Conservation (phyloP, 2,888 invertebrate species). For the Sarcophaga subvicina region DNA sequence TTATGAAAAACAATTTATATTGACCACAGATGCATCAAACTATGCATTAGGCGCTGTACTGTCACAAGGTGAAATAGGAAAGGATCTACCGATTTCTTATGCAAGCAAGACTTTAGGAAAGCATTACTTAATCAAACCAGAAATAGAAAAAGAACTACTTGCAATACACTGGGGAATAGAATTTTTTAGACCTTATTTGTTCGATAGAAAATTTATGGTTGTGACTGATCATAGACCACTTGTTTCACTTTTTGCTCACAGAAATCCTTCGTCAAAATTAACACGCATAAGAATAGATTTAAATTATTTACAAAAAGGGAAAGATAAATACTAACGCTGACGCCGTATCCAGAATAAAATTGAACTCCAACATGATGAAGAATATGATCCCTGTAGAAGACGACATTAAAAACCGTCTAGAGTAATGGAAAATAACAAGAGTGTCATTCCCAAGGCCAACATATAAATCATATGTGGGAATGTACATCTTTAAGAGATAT, state of each 20-base stretch:
- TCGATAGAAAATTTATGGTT: constrained; percentile 71
- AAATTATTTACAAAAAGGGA: constrained; percentile 65
- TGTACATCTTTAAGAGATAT: constrained; percentile 29
- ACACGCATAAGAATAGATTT: constrained; percentile 24
- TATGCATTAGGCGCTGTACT: constrained; percentile 71
- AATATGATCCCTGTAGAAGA: no score
- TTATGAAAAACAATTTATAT: constrained; percentile 66
- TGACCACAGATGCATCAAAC: constrained; percentile 74
- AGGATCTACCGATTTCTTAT: constrained; percentile 5
- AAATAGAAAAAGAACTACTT: constrained; percentile 73
- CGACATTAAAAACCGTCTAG: not conserved
- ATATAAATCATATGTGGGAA: constrained; percentile 23
- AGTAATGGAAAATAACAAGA: not conserved
- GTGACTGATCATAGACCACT: constrained; percentile 60
- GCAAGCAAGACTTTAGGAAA: constrained; percentile 40
- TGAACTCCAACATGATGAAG: constrained; percentile 1
- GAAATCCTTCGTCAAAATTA: constrained; percentile 14
- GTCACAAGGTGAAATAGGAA: constrained; percentile 53
- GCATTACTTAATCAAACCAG: constrained; percentile 26
- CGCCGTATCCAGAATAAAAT: constrained; percentile 8
- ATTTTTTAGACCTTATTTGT: constrained; percentile 74
- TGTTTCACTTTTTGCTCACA: constrained; percentile 63
- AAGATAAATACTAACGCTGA: constrained; percentile 6
- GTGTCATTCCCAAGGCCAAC: constrained; percentile 13
- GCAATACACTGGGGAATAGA: constrained; percentile 65